These are phyloP conservation scores for Plusia festucae DNA, from an alignment of 2,888 invertebrate genomes.

Conservation along the genomic window DNA sequence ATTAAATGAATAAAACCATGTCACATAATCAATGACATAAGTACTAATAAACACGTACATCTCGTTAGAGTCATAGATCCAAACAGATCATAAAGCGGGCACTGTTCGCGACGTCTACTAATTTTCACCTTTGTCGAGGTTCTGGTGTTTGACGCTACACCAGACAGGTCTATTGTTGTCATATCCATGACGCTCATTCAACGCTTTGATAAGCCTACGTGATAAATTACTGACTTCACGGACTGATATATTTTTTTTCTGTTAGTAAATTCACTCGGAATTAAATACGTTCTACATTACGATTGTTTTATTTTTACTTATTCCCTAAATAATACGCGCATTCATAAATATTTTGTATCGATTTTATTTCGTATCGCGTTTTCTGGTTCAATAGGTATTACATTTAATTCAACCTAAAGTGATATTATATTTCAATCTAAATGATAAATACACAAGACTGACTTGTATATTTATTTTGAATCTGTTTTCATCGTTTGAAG, in stretches of 20 bases:
- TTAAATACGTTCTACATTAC: conserved; percentile 29
- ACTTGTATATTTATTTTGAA: conserved; percentile 45
- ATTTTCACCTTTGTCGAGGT: conserved; percentile 61
- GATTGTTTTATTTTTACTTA: conserved; percentile 41
- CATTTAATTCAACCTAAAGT: background rate
- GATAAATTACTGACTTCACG: conserved; percentile 69
- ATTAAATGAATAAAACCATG: background rate
- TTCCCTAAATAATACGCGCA: no score
- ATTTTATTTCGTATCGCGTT: background rate
- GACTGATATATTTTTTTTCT: conserved; percentile 58
- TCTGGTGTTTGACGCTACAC: conserved; percentile 60
- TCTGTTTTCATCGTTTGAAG: conserved; percentile 33
- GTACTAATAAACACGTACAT: background rate
- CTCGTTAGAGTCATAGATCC: conserved; percentile 34
- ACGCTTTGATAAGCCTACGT: conserved; percentile 67
- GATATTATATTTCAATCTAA: conserved; percentile 12
- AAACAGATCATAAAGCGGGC: conserved; percentile 45
- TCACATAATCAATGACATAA: background rate
- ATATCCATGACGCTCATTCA: conserved; percentile 68
- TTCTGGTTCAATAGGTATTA: background rate
- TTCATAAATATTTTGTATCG: background rate
- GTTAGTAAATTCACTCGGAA: conserved; percentile 8
- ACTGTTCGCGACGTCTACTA: conserved; percentile 57
- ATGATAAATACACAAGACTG: conserved; percentile 26
- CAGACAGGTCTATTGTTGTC: conserved; percentile 70